Conservation (phyloP, 1,140 invertebrate species). For the Nixonia krombeini region DNA sequence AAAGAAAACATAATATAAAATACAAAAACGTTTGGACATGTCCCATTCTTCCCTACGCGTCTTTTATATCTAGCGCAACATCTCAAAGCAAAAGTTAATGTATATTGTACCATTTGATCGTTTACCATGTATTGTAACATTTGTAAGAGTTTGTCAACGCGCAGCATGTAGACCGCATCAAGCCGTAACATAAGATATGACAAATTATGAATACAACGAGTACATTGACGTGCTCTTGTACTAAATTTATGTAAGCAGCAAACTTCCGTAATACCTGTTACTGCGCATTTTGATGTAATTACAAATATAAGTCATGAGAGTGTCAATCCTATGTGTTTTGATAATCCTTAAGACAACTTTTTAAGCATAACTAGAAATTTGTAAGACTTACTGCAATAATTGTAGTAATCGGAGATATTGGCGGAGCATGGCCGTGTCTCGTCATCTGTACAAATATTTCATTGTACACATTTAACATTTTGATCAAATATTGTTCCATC, state of each 20-base stretch:
- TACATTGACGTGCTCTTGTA: background rate
- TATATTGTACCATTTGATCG: background rate
- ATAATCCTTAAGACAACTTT: conserved; percentile 50
- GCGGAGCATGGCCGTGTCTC: conserved; percentile 12
- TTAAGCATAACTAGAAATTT: conserved; percentile 7
- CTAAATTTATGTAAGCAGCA: conserved; percentile 13
- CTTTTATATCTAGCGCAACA: background rate
- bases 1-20: too few species aligned
- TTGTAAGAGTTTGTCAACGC: background rate
- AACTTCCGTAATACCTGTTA: conserved; percentile 27
- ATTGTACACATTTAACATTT: too few species aligned
- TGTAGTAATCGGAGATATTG: background rate
- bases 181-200: background rate
- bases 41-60: too few species aligned
- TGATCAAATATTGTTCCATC: background rate
- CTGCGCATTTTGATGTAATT: conserved; percentile 48
- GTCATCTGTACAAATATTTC: conserved; percentile 1
- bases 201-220: background rate
- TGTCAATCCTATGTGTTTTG: conserved; percentile 52
- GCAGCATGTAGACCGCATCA: too few species aligned
- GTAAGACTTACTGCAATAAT: conserved; percentile 6
- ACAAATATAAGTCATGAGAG: conserved; percentile 48
- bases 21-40: too few species aligned
- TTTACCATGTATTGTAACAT: too few species aligned
- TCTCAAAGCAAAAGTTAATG: background rate